Percentiles rank a stretch among this genome's conserved stretches.
These are phyloP conservation scores for Andrena chrysosceles DNA, from an alignment of 2,888 invertebrate species.

Conservation along the genomic window DNA sequence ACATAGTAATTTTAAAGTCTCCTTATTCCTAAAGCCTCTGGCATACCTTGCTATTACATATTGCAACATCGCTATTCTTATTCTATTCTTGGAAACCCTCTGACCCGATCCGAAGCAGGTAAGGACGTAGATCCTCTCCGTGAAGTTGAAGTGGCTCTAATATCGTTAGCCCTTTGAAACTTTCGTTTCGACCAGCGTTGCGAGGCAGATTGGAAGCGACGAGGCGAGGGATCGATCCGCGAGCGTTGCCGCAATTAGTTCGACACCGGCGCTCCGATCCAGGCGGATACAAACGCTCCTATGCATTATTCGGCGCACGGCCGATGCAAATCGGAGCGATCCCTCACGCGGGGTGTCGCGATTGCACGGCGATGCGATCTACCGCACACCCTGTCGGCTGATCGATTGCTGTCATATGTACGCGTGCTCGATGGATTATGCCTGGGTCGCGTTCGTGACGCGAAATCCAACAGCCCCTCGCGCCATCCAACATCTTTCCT, in stretches of 20 bases:
- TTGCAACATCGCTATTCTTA: no score
- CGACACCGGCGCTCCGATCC: constrained; percentile 55
- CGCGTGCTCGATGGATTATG: constrained; percentile 74
- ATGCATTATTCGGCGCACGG: constrained; percentile 80
- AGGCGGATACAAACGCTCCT: constrained; percentile 45
- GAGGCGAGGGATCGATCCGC: constrained; percentile 31
- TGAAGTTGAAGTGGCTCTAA: not conserved
- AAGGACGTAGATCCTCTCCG: not conserved
- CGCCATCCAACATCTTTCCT: no score
- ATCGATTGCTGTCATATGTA: constrained; percentile 80
- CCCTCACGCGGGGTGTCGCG: constrained; percentile 71
- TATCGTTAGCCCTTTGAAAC: not conserved
- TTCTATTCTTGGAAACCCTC: no score
- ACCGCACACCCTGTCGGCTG: constrained; percentile 70
- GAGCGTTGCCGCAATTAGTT: constrained; percentile 51
- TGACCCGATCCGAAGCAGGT: no score
- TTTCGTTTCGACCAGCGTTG: not conserved
- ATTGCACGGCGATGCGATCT: constrained; percentile 73
- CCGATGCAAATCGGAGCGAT: constrained; percentile 80
- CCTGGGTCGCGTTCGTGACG: constrained; percentile 78
- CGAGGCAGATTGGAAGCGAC: not conserved
- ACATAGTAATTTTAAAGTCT: no score
- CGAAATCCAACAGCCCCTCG: constrained; percentile 67
- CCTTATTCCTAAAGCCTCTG: no score
- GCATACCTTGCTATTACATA: no score